phyloP scores from a whole-genome alignment of 1,140 invertebrate species.

The Aphaenogaster rudis region DNA sequence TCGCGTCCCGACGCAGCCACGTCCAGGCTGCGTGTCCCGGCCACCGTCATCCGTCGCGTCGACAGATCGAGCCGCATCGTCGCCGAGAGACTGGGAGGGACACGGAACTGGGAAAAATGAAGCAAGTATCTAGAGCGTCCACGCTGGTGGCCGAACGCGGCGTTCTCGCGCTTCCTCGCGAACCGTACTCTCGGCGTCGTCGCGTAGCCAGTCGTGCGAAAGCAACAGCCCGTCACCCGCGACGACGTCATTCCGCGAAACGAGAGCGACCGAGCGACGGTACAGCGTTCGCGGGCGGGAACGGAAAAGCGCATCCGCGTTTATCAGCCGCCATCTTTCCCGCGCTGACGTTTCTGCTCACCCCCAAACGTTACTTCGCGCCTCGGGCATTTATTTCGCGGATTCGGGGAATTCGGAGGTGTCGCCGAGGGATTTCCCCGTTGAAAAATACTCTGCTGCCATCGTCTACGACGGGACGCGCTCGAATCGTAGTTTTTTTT shows the following conservation, averaged over 20 bases:
- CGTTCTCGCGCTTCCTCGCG: not conserved
- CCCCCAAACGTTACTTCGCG: not conserved
- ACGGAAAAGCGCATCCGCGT: not conserved
- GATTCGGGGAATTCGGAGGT: not conserved
- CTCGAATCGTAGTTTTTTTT: not conserved
- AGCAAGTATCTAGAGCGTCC: conserved; percentile 1
- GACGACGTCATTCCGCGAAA: not conserved
- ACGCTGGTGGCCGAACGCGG: not conserved
- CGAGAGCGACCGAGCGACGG: not conserved
- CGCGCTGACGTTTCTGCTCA: conserved; percentile 14
- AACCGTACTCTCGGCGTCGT: not conserved
- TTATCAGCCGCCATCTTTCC: conserved; percentile 47
- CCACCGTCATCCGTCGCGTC: not conserved
- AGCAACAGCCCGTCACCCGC: not conserved
- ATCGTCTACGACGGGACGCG: too few relatives aligned
- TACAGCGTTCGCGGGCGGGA: not conserved
- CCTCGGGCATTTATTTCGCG: not conserved
- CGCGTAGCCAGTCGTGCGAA: not conserved
- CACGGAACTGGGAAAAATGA: conserved; percentile 43
- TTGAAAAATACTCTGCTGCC: not conserved
- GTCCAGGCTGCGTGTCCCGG: not conserved
- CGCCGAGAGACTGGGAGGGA: conserved; percentile 24
- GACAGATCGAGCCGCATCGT: conserved; percentile 28
- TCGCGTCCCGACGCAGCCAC: conserved; percentile 7
- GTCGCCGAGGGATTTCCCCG: not conserved